Evolutionary conservation across 1,140 invertebrate genomes (phyloP).

Genomic region (Cryptotermes secundus): DNA sequence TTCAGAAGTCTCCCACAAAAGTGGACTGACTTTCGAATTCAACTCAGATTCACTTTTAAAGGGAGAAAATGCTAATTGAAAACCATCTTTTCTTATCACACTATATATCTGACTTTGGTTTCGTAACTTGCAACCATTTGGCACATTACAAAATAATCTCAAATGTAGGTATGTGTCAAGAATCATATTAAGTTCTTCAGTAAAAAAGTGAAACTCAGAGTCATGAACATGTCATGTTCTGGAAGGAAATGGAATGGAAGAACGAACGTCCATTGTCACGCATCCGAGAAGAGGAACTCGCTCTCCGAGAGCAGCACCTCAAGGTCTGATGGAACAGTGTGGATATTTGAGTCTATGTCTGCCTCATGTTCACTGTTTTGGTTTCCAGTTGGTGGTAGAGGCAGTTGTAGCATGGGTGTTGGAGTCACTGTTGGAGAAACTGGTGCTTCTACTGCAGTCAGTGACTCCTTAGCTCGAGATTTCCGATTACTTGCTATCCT

Average conservation of each 20-base stretch:
- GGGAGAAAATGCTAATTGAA: background rate
- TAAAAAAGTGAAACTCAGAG: background rate
- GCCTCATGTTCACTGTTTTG: background rate
- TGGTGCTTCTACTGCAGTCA: constrained; percentile 31
- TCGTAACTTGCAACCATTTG: background rate
- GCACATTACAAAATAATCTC: constrained; percentile 2
- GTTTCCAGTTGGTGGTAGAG: background rate
- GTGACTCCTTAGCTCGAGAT: background rate
- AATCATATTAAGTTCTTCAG: background rate
- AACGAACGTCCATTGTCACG: constrained; percentile 46
- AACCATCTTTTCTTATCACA: background rate
- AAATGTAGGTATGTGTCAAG: background rate
- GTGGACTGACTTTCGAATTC: background rate
- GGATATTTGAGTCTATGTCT: constrained; percentile 55
- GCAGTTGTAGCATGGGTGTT: background rate
- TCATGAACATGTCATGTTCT: background rate
- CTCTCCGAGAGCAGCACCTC: constrained; percentile 62
- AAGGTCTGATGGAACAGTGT: constrained; percentile 63
- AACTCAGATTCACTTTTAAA: background rate
- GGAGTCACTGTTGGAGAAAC: background rate
- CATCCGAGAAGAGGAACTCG: constrained; percentile 59
- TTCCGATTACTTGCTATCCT: constrained; percentile 23
- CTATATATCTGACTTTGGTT: background rate
- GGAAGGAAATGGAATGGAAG: constrained; percentile 10
- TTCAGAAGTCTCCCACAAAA: background rate